These are phyloP conservation scores for Choloepus hoffmanni DNA, from an alignment of 2,113 vertebrate genomes.

Conservation along the genomic window DNA sequence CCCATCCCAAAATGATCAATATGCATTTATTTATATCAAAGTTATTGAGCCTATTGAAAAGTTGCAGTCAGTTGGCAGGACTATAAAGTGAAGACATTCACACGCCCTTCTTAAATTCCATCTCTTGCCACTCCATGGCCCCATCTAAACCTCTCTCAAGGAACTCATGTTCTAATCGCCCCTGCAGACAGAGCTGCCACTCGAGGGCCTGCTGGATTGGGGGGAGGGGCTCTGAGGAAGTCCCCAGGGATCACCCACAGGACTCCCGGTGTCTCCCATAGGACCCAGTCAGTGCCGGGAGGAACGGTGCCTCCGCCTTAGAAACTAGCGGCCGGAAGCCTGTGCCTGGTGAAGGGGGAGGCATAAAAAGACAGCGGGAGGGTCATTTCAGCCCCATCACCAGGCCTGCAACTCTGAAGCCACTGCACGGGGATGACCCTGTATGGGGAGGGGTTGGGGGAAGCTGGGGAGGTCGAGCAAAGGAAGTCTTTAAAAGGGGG, in stretches of 20 bases:
- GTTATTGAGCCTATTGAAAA: neutral
- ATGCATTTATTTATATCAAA: neutral
- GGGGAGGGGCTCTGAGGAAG: neutral
- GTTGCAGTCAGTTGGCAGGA: neutral
- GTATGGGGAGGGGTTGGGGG: fast-evolving
- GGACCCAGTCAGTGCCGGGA: neutral
- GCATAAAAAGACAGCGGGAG: neutral
- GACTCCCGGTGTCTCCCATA: neutral
- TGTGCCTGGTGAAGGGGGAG: neutral
- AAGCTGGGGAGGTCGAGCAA: neutral
- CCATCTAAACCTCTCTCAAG: neutral
- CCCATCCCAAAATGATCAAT: slow-evolving; percentile 46
- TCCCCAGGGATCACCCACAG: neutral
- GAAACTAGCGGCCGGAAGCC: neutral
- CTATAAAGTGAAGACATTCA: neutral
- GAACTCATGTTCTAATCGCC: neutral
- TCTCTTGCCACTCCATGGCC: neutral
- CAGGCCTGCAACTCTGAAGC: neutral
- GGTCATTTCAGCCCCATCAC: neutral
- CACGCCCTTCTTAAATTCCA: neutral
- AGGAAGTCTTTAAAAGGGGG: neutral
- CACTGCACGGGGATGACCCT: neutral
- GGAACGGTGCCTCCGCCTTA: neutral
- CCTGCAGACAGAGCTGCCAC: neutral
- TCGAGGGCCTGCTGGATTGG: neutral